These are phyloP conservation scores for Cistogaster globosa DNA, from an alignment of 2,888 invertebrate species.

Conservation along the genomic window DNA sequence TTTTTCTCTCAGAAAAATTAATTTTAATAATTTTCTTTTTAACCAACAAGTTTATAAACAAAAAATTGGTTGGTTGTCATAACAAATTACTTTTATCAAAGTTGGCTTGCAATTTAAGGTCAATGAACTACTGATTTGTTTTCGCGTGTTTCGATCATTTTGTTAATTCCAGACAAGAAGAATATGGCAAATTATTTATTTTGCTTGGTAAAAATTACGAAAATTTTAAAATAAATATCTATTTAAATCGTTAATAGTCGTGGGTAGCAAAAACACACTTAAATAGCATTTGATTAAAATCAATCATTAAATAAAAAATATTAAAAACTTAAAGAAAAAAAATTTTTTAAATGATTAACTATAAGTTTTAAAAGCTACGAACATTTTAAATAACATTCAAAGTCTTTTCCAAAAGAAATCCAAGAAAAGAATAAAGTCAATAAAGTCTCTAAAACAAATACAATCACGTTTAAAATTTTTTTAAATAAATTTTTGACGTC, in stretches of 20 bases:
- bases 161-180: too few relatives aligned
- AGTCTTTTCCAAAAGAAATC: conserved; percentile 33
- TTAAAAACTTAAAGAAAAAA: not conserved
- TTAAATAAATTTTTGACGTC: conserved; percentile 47
- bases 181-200: too few relatives aligned
- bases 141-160: too few relatives aligned
- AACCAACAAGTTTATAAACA: too few relatives aligned
- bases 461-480: conserved; percentile 11
- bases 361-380: too few relatives aligned
- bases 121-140: too few relatives aligned
- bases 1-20: too few relatives aligned
- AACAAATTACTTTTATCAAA: too few relatives aligned
- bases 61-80: too few relatives aligned
- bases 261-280: conserved; percentile 10
- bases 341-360: too few relatives aligned
- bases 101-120: too few relatives aligned
- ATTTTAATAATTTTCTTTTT: too few relatives aligned
- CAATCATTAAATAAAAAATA: conserved; percentile 22
- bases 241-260: conserved; percentile 7
- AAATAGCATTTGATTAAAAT: conserved; percentile 26
- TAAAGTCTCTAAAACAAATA: not conserved
- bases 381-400: conserved; percentile 4
- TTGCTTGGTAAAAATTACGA: not conserved
- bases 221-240: not conserved
- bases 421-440: conserved; percentile 11